Evolutionary conservation across 2,113 vertebrate species (phyloP), one percentile per base, ranked within the genome.

Genomic region (Spilogale gracilis): DNA sequence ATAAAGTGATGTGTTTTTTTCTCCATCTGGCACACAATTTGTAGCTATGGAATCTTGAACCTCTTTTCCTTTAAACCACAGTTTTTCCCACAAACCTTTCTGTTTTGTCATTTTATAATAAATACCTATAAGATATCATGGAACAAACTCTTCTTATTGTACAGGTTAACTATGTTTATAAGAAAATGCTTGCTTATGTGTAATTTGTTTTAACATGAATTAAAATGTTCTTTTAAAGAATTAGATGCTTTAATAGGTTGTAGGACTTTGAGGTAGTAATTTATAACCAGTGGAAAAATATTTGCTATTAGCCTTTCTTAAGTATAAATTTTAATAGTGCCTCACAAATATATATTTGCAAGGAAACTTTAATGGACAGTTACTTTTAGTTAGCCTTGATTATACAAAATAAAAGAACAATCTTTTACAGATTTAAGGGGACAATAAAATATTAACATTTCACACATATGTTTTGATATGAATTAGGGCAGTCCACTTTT

Each of bases 61-160:
- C 89, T 97, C 73, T 96, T 76, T 45, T 96, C 17, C 16, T 84
- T 38, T 48, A 85, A 79, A 89, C 88, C 94, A 54, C 45, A 58
- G 78, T 78, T 79, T 96, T 81, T 45, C 30, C 89, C 84, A 93
- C 61, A 4, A 14, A 58, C 45, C 74, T 81, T 86, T 98, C 54
- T 32, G 12, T 95, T 50, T 61, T 84, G 56, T 96, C 30, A 96
- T 79, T 95, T 92, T 89, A 89, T 14, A 50, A 25, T 65, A 48
- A 95, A 52, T 63, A 12, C 45, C 1, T 43, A 54, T 8, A 27
- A 78, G 14, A 85, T 50, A 56, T 87, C 48, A 67, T 82, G 23
- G 6, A 43, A n/a, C 25, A 92, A 45, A 52, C 8, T 76, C 23
- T 94, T 63, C 17, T 14, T 61, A 52, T 32, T 69, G 25, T 43